Conservation (phyloP, 1,140 invertebrate species). For the Maconellicoccus hirsutus region DNA sequence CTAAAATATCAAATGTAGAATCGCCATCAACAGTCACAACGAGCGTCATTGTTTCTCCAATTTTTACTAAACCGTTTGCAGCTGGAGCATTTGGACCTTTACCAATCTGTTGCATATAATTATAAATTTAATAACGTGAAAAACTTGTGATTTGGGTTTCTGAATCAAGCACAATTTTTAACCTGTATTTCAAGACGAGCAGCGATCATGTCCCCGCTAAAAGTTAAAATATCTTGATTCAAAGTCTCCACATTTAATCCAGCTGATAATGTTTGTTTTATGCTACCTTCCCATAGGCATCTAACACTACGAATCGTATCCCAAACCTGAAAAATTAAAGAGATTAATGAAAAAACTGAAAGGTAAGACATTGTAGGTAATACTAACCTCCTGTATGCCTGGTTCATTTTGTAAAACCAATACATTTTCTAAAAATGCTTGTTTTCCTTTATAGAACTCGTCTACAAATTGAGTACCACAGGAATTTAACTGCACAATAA, state of each 20-base stretch:
- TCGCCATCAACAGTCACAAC: conserved; percentile 70
- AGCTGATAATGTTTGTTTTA: conserved; percentile 59
- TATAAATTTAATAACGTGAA: too few relatives aligned
- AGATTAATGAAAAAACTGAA: too few relatives aligned
- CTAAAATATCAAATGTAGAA: conserved; percentile 64
- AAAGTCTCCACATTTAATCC: conserved; percentile 67
- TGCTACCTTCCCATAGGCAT: conserved; percentile 69
- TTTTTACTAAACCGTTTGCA: conserved; percentile 65
- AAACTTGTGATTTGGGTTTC: too few relatives aligned
- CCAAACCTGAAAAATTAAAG: conserved; percentile 45
- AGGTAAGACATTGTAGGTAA: too few relatives aligned
- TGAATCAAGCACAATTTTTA: too few relatives aligned
- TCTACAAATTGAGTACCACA: conserved; percentile 73
- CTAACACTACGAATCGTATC: conserved; percentile 62
- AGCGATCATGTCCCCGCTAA: conserved; percentile 68
- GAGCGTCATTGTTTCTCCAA: conserved; percentile 69
- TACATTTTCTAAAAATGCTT: conserved; percentile 68
- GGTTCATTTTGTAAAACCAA: conserved; percentile 66
- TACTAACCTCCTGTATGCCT: conserved; percentile 54
- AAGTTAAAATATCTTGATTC: conserved; percentile 65
- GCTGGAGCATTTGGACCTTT: conserved; percentile 62
- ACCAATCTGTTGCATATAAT: conserved; percentile 42
- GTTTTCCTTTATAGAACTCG: conserved; percentile 54
- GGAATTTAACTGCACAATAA: conserved; percentile 60
- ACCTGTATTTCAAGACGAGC: conserved; percentile 62